Evolutionary conservation across 2,113 vertebrate genomes (phyloP).

Genomic region (Cottus gobio): DNA sequence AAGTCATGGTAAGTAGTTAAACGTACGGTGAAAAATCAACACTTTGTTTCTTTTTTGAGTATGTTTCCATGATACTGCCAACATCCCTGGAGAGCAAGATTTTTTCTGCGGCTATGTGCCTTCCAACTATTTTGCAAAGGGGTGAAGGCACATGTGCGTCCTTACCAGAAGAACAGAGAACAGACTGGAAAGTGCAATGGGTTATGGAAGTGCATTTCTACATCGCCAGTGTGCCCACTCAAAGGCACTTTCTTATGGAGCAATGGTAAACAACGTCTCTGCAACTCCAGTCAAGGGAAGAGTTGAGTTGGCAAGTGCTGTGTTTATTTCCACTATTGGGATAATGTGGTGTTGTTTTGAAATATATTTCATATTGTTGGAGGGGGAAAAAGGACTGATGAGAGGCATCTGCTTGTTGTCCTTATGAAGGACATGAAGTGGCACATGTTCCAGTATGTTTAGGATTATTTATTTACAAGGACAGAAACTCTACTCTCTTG

Average conservation of each 20-base stretch:
- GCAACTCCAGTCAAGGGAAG: background rate
- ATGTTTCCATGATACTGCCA: background rate
- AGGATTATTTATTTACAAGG: background rate
- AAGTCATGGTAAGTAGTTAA: conserved; percentile 5
- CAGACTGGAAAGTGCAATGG: background rate
- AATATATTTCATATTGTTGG: background rate
- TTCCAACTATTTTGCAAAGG: background rate
- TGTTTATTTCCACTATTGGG: background rate
- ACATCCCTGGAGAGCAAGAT: background rate
- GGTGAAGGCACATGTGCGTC: background rate
- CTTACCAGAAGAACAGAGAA: background rate
- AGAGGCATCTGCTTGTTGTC: conserved; percentile 2
- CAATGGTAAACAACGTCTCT: background rate
- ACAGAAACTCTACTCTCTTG: background rate
- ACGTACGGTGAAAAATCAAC: conserved; percentile 4
- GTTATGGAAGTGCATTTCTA: background rate
- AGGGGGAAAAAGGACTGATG: background rate
- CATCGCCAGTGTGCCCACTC: background rate
- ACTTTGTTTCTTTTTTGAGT: background rate
- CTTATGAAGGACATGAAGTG: background rate
- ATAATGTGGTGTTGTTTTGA: background rate
- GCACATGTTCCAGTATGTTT: background rate
- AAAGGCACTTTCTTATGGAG: background rate
- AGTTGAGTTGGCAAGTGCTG: background rate
- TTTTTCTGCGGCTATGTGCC: background rate